Percentiles rank a stretch among this genome's conserved stretches.
These are phyloP conservation scores for Drosophila melanica DNA, from an alignment of 1,140 invertebrate genomes.

Conservation along the genomic window DNA sequence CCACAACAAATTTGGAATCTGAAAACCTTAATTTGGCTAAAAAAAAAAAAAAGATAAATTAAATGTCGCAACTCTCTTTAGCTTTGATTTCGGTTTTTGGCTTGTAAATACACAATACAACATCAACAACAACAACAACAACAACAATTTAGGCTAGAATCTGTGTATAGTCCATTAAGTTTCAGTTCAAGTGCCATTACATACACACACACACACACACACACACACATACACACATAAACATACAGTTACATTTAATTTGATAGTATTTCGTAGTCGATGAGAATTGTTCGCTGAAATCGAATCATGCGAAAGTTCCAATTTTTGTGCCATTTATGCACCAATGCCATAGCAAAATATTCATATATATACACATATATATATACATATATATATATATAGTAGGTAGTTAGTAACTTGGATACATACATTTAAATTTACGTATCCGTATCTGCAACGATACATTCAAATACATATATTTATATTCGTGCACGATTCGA, in stretches of 20 bases:
- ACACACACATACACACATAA: conserved; percentile 16
- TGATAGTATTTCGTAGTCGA: conserved; percentile 32
- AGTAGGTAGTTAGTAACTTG: conserved; percentile 55
- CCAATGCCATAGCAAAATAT: conserved; percentile 66
- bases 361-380: conserved; percentile 25
- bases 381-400: conserved; percentile 1
- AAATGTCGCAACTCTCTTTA: not conserved
- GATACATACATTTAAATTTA: conserved; percentile 15
- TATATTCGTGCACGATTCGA: conserved; percentile 11
- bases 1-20: no score
- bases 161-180: conserved; percentile 59
- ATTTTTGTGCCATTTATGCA: conserved; percentile 73
- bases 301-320: conserved; percentile 6
- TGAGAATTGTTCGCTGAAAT: conserved; percentile 29
- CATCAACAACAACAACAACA: conserved; percentile 32
- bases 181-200: conserved; percentile 80
- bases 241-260: conserved; percentile 16
- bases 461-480: conserved; percentile 15
- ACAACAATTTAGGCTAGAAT: conserved; percentile 31
- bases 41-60: no score
- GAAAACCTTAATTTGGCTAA: no score
- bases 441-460: conserved; percentile 12
- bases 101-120: conserved; percentile 28
- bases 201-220: conserved; percentile 15
- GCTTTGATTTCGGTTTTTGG: not conserved